Conservation (phyloP, 2,797 vertebrate genomes). For the Margarornis squamiger region DNA sequence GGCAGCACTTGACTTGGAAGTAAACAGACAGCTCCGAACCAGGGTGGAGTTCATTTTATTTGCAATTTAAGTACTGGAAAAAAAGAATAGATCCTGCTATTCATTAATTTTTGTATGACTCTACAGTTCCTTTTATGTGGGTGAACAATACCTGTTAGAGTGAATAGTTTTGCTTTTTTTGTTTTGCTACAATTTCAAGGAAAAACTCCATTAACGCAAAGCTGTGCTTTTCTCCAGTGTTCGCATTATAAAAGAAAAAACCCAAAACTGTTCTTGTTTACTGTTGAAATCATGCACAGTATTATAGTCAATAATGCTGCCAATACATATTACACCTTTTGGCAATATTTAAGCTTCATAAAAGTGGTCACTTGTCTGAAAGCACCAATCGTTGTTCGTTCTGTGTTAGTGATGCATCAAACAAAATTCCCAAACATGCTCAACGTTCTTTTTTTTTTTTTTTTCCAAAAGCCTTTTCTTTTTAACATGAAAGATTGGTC, state of each 20-base stretch:
- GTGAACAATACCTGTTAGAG: conserved; percentile 54
- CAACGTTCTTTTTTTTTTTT: neutral
- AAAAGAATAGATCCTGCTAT: conserved; percentile 96
- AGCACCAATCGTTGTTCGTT: conserved; percentile 58
- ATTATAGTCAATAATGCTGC: conserved; percentile 44
- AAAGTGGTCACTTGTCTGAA: conserved; percentile 71
- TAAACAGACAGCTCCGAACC: conserved; percentile 72
- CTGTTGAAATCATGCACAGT: conserved; percentile 59
- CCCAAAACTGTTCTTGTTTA: conserved; percentile 39
- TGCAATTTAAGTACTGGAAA: conserved; percentile 55
- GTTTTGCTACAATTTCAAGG: conserved; percentile 63
- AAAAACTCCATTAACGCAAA: conserved; percentile 50
- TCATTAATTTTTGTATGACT: conserved; percentile 81
- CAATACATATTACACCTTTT: conserved; percentile 55
- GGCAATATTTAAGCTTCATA: conserved; percentile 73
- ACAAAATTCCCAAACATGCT: conserved; percentile 54
- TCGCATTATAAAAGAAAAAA: conserved; percentile 55
- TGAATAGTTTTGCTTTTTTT: conserved; percentile 69
- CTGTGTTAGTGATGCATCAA: conserved; percentile 64
- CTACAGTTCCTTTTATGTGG: conserved; percentile 72
- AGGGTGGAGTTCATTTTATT: conserved; percentile 72
- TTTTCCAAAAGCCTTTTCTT: conserved; percentile 27
- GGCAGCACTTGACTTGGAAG: conserved; percentile 32
- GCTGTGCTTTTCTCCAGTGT: conserved; percentile 63
- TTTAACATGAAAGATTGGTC: conserved; percentile 69